These are phyloP conservation scores for Psilopogon haemacephalus DNA, from an alignment of 2,113 vertebrate species.

Conservation along the genomic window DNA sequence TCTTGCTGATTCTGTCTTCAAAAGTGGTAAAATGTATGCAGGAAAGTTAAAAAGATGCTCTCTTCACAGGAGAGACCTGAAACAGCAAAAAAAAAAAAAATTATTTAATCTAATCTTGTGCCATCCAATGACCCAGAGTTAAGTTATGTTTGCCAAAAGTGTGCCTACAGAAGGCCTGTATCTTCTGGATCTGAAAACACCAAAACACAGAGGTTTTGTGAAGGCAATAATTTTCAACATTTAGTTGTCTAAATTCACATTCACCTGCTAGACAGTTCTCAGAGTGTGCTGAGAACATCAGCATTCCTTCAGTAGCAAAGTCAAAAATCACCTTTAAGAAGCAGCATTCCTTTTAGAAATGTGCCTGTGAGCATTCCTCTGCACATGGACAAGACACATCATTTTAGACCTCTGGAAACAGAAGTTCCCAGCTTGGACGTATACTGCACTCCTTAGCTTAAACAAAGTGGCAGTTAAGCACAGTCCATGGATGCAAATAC, in stretches of 20 bases:
- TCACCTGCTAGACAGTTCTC: not conserved
- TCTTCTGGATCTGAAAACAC: not conserved
- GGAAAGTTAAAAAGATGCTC: not conserved
- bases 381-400: not conserved
- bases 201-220: not conserved
- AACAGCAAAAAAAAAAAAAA: not conserved
- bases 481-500: not conserved
- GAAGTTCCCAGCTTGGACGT: not conserved
- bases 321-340: not conserved
- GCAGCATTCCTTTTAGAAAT: not conserved
- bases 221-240: not conserved
- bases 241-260: not conserved
- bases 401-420: not conserved
- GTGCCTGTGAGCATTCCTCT: not conserved
- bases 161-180: not conserved
- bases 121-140: not conserved
- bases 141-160: not conserved
- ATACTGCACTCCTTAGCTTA: not conserved
- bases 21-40: not conserved
- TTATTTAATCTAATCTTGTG: not conserved
- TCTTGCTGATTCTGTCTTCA: not conserved
- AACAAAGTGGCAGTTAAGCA: not conserved
- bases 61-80: not conserved
- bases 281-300: not conserved
- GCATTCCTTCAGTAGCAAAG: not conserved